Evolutionary conservation across 2,113 vertebrate species (phyloP), one percentile per base, ranked within the genome.

Genomic region (Ahaetulla prasina): DNA sequence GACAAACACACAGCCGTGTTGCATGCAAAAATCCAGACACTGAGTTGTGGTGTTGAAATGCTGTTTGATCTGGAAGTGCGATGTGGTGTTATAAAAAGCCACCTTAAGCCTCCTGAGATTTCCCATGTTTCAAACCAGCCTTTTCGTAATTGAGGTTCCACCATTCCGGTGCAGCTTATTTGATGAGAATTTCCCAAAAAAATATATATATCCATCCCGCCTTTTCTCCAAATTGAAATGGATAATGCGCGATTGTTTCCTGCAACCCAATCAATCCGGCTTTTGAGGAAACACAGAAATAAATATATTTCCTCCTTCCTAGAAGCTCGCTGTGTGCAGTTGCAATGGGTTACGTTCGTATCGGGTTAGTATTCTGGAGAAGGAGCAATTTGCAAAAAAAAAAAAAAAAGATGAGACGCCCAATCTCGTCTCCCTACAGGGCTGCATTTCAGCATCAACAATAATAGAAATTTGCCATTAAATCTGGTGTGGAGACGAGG

Each of bases 31-130:
- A 54, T 43, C 55, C 85, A 10, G 57, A 25, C 39, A 87, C 92
- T 91, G 50, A 91, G 89, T 0, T 0, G 90, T 74, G 39, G 8
- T 45, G 16, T n/a, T 0, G 22, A 89, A 2, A 0, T 90, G 49
- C 0, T 0, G 20, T 35, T 1, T 23, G 23, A 20, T n/a, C 68
- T 0, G 0, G 68, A 60, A 89, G 23, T 6, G 86, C n/a, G 2
- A 4, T 35, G 35, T 2, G 11, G 39, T 45, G 54, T 49, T 60
- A 90, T 0, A 50, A 86, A 52, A 7, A 30, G 18, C 50, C 68
- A 89, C 57, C 68, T 43, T 91, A 80, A 87, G 47, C 39, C n/a
- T 10, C 43, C 8, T 18, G 27, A 20, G 49, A 86, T 86, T 87
- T 68, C 63, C n/a, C 39, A 18, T n/a, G 11, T 88, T 89, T 45